Percentiles rank a stretch among this genome's conserved stretches.
Conservation (phyloP, 2,888 invertebrate species). For the Cryptocheilus praepositus region DNA sequence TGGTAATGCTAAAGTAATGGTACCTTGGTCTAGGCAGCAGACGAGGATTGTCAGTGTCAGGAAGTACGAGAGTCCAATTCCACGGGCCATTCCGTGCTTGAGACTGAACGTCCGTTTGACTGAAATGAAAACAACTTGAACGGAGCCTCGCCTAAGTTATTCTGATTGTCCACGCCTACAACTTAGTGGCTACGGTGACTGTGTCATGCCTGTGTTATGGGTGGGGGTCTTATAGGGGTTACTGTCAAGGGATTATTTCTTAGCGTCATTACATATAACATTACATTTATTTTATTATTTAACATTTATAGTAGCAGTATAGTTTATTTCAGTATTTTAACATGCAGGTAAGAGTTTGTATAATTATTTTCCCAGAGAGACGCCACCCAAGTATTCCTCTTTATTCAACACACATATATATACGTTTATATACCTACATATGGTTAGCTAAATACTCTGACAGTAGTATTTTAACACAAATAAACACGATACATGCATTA, state of each 20-base stretch:
- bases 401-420: no score
- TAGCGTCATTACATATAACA: no score
- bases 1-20: neutral
- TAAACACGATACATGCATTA: no score
- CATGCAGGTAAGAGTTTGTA: no score
- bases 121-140: slow-evolving; percentile 21
- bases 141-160: slow-evolving; percentile 33
- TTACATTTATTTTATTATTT: no score
- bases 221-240: neutral
- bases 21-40: slow-evolving; percentile 50
- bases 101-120: slow-evolving; percentile 6
- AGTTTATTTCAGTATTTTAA: no score
- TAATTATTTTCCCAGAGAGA: no score
- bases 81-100: slow-evolving; percentile 9
- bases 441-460: no score
- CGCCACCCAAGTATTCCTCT: no score
- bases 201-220: neutral
- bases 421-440: no score
- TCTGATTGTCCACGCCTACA: slow-evolving; percentile 44
- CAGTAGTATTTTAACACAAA: no score
- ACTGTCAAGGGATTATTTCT: neutral
- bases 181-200: slow-evolving; percentile 3
- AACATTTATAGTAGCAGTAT: no score
- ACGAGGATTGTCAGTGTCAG: slow-evolving; percentile 34
- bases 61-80: neutral